These are phyloP conservation scores for Drosophila colorata DNA, from an alignment of 2,888 invertebrate genomes.

Conservation along the genomic window DNA sequence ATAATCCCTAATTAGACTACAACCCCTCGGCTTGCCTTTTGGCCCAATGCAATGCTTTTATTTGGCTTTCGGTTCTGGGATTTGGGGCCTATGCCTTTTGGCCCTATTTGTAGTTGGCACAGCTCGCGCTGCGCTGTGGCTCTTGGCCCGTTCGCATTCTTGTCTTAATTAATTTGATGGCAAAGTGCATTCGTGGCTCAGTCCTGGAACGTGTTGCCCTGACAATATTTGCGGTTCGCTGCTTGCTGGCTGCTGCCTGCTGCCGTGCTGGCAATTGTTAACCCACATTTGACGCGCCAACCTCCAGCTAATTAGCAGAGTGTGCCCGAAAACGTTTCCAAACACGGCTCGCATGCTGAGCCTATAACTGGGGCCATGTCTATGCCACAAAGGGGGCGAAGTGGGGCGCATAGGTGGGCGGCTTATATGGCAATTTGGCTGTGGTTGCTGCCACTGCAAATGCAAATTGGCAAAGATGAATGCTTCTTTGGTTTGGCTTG, in stretches of 20 bases:
- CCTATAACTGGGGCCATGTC: conserved; percentile 19
- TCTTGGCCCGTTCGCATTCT: conserved; percentile 33
- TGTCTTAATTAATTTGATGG: conserved; percentile 77
- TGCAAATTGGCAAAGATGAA: conserved; percentile 73
- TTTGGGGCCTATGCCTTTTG: conserved; percentile 5
- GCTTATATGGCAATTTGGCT: conserved; percentile 52
- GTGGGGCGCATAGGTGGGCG: conserved; percentile 17
- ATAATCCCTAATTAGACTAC: conserved; percentile 72
- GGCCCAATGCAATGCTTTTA: neutral
- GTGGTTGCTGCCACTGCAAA: conserved; percentile 44
- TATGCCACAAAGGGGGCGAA: neutral
- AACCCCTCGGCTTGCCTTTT: conserved; percentile 12
- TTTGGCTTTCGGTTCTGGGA: neutral
- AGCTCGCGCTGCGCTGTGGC: conserved; percentile 10
- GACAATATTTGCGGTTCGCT: conserved; percentile 34
- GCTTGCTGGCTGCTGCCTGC: conserved; percentile 16
- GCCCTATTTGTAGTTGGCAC: conserved; percentile 5
- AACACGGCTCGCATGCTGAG: conserved; percentile 7
- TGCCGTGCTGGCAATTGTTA: conserved; percentile 41
- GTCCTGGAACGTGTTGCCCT: conserved; percentile 36
- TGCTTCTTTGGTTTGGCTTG: conserved; percentile 42
- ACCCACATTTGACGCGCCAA: conserved; percentile 67
- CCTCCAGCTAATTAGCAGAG: conserved; percentile 72
- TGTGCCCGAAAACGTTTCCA: conserved; percentile 49
- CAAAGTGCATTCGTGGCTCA: conserved; percentile 59